Evolutionary conservation across 2,888 invertebrate species (phyloP).

Genomic region (Leptarthrus brevirostris): DNA sequence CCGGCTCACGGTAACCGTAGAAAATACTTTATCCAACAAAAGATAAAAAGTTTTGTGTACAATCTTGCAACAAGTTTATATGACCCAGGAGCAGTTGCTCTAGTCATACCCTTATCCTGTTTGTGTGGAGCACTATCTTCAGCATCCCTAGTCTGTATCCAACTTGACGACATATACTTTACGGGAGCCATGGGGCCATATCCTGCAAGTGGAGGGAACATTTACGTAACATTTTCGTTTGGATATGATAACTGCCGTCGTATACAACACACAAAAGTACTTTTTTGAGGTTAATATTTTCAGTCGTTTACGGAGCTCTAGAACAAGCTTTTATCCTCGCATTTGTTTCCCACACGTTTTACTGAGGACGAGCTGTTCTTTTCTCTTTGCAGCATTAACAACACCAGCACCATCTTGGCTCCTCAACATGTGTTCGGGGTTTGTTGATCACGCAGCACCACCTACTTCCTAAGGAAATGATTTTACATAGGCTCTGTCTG

Average conservation of each 20-base stretch:
- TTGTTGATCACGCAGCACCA: slow-evolving; percentile 12
- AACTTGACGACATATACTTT: slow-evolving; percentile 2
- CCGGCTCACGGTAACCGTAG: slow-evolving; percentile 1
- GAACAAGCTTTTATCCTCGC: slow-evolving; percentile 42
- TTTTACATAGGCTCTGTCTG: not conserved
- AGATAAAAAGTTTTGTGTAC: slow-evolving; percentile 44
- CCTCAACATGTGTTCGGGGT: slow-evolving; percentile 35
- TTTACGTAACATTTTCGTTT: slow-evolving; percentile 45
- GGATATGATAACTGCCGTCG: slow-evolving; percentile 44
- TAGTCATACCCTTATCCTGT: slow-evolving; percentile 8
- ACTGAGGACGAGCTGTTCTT: slow-evolving; percentile 13
- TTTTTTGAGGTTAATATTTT: slow-evolving; percentile 51
- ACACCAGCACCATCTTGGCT: not conserved
- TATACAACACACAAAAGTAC: slow-evolving; percentile 51
- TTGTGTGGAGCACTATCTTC: slow-evolving; percentile 18
- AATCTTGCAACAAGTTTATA: slow-evolving; percentile 47
- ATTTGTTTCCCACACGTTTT: slow-evolving; percentile 26
- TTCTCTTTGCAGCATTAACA: slow-evolving; percentile 19
- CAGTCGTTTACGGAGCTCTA: slow-evolving; percentile 38
- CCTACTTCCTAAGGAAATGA: slow-evolving; percentile 13
- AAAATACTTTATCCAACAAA: slow-evolving; percentile 37
- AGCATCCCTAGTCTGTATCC: slow-evolving; percentile 12
- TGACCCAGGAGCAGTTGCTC: slow-evolving; percentile 32
- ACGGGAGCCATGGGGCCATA: slow-evolving; percentile 25
- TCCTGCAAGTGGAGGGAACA: slow-evolving; percentile 29